These are phyloP conservation scores for Prenolepis imparis DNA, from an alignment of 2,888 invertebrate species.

Conservation along the genomic window DNA sequence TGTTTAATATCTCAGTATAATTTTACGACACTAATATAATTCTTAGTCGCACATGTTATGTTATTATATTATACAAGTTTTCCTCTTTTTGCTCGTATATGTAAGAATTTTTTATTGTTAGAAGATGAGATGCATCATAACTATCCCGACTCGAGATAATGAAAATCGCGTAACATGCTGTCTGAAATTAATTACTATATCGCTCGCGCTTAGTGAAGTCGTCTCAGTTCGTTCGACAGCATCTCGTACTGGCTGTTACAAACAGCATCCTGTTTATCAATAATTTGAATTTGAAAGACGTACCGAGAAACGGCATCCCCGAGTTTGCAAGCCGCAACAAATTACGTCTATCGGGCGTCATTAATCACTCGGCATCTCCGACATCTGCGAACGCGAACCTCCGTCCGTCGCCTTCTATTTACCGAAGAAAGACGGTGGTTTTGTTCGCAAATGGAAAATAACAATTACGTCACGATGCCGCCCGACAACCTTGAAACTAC, in stretches of 20 bases:
- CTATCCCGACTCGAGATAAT: constrained; percentile 70
- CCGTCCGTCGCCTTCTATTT: constrained; percentile 51
- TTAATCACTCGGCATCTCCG: constrained; percentile 75
- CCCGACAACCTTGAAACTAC: constrained; percentile 32
- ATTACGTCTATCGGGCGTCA: constrained; percentile 76
- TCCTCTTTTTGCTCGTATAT: constrained; percentile 13
- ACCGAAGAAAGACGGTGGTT: constrained; percentile 64
- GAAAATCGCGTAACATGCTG: constrained; percentile 82
- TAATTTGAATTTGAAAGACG: constrained; percentile 77
- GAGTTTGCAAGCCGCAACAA: constrained; percentile 74
- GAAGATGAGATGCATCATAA: neutral
- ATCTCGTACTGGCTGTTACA: constrained; percentile 75
- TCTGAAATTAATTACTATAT: constrained; percentile 84
- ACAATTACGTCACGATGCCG: constrained; percentile 36
- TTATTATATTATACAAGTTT: neutral
- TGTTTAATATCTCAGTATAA: constrained; percentile 11
- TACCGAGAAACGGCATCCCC: constrained; percentile 67
- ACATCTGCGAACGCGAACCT: constrained; percentile 71
- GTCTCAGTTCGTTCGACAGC: constrained; percentile 80
- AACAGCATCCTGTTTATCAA: constrained; percentile 80
- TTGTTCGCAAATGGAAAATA: constrained; percentile 62
- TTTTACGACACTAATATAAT: constrained; percentile 31
- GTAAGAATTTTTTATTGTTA: neutral
- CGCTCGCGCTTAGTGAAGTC: constrained; percentile 78
- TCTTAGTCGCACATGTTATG: neutral